Evolutionary conservation across 2,113 vertebrate genomes (phyloP), one percentile per base, ranked within the genome.

Genomic region (Vireo altiloquus): DNA sequence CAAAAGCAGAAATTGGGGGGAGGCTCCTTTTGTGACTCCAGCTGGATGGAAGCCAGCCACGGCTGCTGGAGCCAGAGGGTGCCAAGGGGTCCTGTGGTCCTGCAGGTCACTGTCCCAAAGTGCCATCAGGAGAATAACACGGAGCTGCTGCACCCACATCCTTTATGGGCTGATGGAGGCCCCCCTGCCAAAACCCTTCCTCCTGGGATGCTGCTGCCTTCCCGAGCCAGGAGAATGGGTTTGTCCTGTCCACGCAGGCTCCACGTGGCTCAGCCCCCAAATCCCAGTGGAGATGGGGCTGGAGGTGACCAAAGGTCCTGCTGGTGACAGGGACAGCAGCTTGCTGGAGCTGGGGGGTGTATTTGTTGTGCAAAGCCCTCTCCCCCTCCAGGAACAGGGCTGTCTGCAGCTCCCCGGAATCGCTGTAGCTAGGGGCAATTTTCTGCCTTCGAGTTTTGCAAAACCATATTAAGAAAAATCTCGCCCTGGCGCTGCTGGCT

Each of bases 391-490:
- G 1, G 3, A 24, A 31, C 2, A 0, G 82, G 52, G 69, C 85
- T 30, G 89, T 64, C 83, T 94, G 20, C 68, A 49, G 89, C 81
- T 79, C 53, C 1, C 83, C 33, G 27, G 42, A 30, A 71, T 82
- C 57, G 71, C 82, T 69, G 64, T 18, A 92, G 94, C 95, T 63
- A 35, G 39, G 5, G 96, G 93, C 82, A 23, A 77, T 94, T 88
- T 69, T 94, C 93, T 78, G 21, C 4, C 30, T 4, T 79, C 12
- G 2, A 84, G 81, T 92, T 94, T 87, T 76, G 91, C 93, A 37
- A 69, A 95, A 63, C 91, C 91, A 82, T 96, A 92, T 94, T 96
- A 95, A 96, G 95, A 53, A 94, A 96, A 92, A 89, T 95, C 94
- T 96, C 70, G 30, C 93, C 92, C 89, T 82, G 93, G 94, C 17